These are phyloP conservation scores for Lysiphlebus fabarum DNA, from an alignment of 1,140 invertebrate species.

Conservation along the genomic window DNA sequence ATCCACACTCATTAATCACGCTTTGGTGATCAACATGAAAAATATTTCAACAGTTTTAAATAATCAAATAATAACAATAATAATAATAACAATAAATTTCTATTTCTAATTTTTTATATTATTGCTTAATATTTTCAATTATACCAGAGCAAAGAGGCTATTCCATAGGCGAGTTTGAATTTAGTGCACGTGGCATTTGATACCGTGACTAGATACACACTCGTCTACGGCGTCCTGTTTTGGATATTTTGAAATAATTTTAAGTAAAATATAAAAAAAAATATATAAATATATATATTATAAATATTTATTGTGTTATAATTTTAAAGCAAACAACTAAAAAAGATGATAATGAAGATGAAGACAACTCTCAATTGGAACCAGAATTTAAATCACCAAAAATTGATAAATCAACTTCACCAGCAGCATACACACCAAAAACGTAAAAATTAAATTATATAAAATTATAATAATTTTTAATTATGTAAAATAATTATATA, in stretches of 20 bases:
- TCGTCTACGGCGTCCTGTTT: conserved; percentile 68
- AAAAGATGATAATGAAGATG: too few species aligned
- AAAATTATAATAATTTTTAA: conserved; percentile 11
- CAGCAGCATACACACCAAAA: too few species aligned
- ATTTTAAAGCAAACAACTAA: too few species aligned
- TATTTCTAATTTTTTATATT: too few species aligned
- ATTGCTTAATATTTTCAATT: background rate
- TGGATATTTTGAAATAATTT: conserved; percentile 2
- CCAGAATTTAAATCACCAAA: too few species aligned
- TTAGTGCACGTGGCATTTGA: conserved; percentile 65
- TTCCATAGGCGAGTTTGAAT: conserved; percentile 73
- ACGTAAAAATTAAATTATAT: too few species aligned
- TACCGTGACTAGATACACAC: conserved; percentile 81
- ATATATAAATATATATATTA: too few species aligned
- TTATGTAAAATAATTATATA: background rate
- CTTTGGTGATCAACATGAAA: conserved; percentile 33
- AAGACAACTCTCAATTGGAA: too few species aligned
- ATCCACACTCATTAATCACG: conserved; percentile 81
- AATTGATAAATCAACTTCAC: too few species aligned
- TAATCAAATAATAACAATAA: too few species aligned
- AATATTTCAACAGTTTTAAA: background rate
- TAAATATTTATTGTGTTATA: too few species aligned
- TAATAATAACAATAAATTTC: too few species aligned
- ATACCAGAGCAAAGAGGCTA: conserved; percentile 36
- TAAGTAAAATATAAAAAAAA: background rate